These are phyloP conservation scores for Tryphoninae sp. DNA, from an alignment of 2,888 invertebrate genomes.

Conservation along the genomic window DNA sequence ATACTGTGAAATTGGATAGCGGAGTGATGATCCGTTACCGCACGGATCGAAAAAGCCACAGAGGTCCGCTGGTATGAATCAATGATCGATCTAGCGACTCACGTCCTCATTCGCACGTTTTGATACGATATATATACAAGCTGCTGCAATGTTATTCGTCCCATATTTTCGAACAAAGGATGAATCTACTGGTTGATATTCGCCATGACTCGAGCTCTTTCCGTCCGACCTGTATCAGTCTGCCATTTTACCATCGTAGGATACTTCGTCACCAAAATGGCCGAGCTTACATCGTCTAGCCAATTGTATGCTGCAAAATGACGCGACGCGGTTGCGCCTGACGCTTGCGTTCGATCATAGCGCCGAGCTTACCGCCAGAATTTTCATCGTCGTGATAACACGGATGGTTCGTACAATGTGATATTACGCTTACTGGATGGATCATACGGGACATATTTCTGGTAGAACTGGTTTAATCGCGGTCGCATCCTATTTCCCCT, in stretches of 20 bases:
- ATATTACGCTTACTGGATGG: constrained; percentile 37
- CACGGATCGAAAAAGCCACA: constrained; percentile 1
- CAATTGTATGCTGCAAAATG: not conserved
- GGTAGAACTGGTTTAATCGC: constrained; percentile 32
- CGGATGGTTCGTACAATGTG: constrained; percentile 14
- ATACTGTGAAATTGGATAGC: constrained; percentile 8
- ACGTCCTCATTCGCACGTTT: not conserved
- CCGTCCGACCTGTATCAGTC: not conserved
- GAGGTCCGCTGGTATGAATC: constrained; percentile 18
- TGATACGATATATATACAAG: not conserved
- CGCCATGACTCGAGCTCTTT: not conserved
- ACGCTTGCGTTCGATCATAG: constrained; percentile 6
- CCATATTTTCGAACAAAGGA: not conserved
- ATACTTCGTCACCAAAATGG: not conserved
- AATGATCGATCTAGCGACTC: constrained; percentile 16
- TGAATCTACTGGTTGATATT: not conserved
- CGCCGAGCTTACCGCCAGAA: not conserved
- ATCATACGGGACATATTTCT: constrained; percentile 17
- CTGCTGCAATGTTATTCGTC: not conserved
- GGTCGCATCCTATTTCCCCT: constrained; percentile 8
- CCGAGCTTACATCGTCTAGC: not conserved
- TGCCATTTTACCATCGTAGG: not conserved
- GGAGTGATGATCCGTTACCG: constrained; percentile 24
- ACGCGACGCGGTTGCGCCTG: not conserved
- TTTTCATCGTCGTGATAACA: constrained; percentile 24